Evolutionary conservation across 2,113 vertebrate species (phyloP), one percentile per base, ranked within the genome.

Genomic region (Machaerirhynchus nigripectus): DNA sequence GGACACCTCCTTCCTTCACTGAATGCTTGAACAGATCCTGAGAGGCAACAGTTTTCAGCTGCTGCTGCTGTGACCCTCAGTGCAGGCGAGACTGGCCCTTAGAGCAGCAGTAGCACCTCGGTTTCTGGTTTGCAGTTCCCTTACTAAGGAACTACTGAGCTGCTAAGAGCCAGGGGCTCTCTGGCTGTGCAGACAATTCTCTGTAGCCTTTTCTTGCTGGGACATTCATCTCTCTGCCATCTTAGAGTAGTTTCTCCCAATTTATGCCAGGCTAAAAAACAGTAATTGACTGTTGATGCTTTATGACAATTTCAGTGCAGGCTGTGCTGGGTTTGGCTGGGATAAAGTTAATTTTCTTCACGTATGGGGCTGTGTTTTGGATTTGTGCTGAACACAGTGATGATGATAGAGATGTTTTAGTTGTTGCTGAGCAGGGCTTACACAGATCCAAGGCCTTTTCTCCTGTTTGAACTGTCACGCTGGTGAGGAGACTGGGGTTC

Each of bases 401-500:
- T 74, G 44, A 31, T 46, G 47, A 47, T 22, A n/a, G 39, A 82
- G 46, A 40, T 53, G 39, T 39, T 82, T 89, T 39, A 60, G n/a
- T 89, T 75, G 10, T 26, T 68, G n/a, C 24, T 46, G n/a, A 47
- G 46, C 27, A 21, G n/a, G 33, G 19, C 37, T 82, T 74, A 39
- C 33, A 46, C 13, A 74, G 60, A 39, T 20, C 53, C 53, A 74
- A 82, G 52, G 33, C 20, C 16, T 74, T 89, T 24, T 39, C 23
- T 75, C 9, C 33, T 52, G 26, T 46, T 89, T 33, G 16, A 21
- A 26, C 20, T 52, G 11, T 28, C 24, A 21, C 5, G 9, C 28
- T 30, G 33, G 7, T 0, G 1, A 82, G n/a, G 23, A 67, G 46
- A 8, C 13, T 27, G 42, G 37, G 4, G n/a, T 24, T 44, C 15